phyloP scores from a whole-genome alignment of 2,113 vertebrate genomes.

The zebrafish (Danio rerio) region DNA sequence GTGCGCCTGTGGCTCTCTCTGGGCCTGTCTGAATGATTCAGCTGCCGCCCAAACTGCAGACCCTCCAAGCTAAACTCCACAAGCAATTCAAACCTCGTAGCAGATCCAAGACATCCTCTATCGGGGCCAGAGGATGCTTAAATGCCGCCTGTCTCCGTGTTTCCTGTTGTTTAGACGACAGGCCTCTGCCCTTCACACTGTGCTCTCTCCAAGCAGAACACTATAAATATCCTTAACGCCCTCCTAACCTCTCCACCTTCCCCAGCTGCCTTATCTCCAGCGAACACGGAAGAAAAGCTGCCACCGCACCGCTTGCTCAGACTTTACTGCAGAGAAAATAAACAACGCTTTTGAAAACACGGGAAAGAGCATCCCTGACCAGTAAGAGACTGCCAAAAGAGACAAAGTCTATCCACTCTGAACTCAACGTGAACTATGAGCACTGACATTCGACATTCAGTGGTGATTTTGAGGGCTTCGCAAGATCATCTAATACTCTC shows the following conservation, averaged over 20 bases:
- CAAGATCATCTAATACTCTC: slow-evolving; percentile 37
- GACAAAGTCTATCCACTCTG: slow-evolving; percentile 56
- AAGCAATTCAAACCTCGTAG: not conserved
- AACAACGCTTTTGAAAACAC: slow-evolving; percentile 44
- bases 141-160: slow-evolving; percentile 18
- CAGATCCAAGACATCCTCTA: slow-evolving; percentile 24
- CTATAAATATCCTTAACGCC: slow-evolving; percentile 42
- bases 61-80: not conserved
- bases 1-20: not conserved
- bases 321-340: slow-evolving; percentile 51
- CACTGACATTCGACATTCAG: slow-evolving; percentile 29
- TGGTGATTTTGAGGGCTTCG: slow-evolving; percentile 28
- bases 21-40: not conserved
- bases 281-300: slow-evolving; percentile 15
- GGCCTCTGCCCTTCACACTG: not conserved
- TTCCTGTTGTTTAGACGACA: slow-evolving; percentile 59
- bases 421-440: slow-evolving; percentile 55
- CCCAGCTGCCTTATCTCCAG: slow-evolving; percentile 23
- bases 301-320: not conserved
- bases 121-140: slow-evolving; percentile 52
- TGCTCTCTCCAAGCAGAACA: not conserved
- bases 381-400: slow-evolving; percentile 43
- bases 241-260: not conserved
- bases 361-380: slow-evolving; percentile 5
- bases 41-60: slow-evolving; percentile 4